Evolutionary conservation across 2,888 invertebrate species (phyloP).

Genomic region (Tanypteryx hageni): DNA sequence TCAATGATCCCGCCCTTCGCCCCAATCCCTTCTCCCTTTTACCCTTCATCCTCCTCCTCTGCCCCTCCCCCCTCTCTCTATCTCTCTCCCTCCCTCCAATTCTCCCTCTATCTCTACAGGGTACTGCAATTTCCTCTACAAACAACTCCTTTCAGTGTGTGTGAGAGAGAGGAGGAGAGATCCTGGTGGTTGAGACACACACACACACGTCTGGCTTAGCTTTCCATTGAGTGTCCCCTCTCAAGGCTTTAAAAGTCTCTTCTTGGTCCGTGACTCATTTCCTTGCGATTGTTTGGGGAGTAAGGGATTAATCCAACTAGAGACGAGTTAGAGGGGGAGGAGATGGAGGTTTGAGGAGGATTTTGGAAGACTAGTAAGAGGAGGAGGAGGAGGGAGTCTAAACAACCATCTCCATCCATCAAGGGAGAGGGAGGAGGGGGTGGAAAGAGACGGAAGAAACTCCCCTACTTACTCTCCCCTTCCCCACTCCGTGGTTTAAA

Average conservation of each 20-base stretch:
- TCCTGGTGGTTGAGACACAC: neutral
- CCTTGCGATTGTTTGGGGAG: conserved; percentile 23
- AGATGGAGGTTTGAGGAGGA: neutral
- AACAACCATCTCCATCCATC: conserved; percentile 12
- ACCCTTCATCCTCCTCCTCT: neutral
- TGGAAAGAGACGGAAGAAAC: no score
- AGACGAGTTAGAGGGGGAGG: neutral
- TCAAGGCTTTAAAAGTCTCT: conserved; percentile 2
- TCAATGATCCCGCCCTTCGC: no score
- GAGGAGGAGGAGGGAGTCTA: neutral
- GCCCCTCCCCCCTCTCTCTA: neutral
- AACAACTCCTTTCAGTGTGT: neutral
- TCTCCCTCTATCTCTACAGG: neutral
- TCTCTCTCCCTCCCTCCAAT: neutral
- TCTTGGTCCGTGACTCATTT: conserved; percentile 35
- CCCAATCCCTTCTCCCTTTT: neutral
- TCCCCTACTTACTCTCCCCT: neutral
- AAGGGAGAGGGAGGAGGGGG: neutral
- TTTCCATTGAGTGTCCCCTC: neutral
- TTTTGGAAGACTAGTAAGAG: neutral
- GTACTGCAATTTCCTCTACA: conserved; percentile 31
- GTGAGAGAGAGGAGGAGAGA: no score
- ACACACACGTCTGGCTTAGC: neutral
- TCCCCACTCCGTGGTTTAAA: neutral
- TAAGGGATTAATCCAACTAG: conserved; percentile 12